These are phyloP conservation scores for Salminus brasiliensis DNA, from an alignment of 2,113 vertebrate species.

Conservation along the genomic window DNA sequence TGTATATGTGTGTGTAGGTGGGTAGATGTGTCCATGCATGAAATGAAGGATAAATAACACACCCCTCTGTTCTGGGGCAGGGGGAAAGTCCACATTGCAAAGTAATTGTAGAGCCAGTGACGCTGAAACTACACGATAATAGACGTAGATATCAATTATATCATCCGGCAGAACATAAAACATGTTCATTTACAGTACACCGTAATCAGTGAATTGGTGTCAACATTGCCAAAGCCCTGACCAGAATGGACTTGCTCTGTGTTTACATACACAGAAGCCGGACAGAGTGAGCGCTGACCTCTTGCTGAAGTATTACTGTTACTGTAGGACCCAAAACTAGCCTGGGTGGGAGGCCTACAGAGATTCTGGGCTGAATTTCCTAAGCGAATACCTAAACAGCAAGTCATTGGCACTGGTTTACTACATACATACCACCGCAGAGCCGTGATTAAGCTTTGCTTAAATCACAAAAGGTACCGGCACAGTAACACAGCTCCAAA, in stretches of 20 bases:
- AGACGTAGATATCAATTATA: not conserved
- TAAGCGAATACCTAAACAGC: no score
- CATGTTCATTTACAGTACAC: conserved; percentile 13
- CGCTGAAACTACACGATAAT: conserved; percentile 2
- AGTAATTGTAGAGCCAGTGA: not conserved
- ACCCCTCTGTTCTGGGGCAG: not conserved
- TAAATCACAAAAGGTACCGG: no score
- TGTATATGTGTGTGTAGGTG: not conserved
- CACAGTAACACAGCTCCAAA: no score
- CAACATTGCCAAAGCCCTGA: not conserved
- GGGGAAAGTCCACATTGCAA: conserved; percentile 23
- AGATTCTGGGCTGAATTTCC: no score
- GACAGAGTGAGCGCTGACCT: not conserved
- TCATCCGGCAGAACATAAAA: conserved; percentile 5
- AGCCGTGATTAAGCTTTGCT: no score
- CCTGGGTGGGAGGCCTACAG: no score
- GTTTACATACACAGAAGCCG: conserved; percentile 7
- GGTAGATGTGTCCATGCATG: not conserved
- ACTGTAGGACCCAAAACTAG: not conserved
- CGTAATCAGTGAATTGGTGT: not conserved
- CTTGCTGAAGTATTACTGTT: not conserved
- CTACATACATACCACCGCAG: no score
- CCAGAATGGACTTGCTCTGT: not conserved
- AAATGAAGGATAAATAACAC: conserved; percentile 24
- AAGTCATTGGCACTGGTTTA: no score